phyloP scores from a whole-genome alignment of 2,113 vertebrate genomes.

The Miniopterus natalensis region DNA sequence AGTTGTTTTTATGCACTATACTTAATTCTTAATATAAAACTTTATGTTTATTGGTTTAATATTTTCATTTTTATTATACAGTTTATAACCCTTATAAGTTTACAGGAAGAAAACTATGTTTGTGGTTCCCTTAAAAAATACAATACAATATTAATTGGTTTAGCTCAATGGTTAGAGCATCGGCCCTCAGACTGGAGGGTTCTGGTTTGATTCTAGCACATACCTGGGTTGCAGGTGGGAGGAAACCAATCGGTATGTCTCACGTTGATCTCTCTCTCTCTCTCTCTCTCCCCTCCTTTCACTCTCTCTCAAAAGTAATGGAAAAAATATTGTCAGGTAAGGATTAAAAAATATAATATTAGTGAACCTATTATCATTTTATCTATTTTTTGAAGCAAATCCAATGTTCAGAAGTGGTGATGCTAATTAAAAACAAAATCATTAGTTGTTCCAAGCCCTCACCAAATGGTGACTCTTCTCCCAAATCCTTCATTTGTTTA shows the following conservation, averaged over 20 bases:
- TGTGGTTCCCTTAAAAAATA: background rate
- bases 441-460: background rate
- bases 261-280: too few species aligned
- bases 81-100: background rate
- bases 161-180: too few species aligned
- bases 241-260: too few species aligned
- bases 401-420: background rate
- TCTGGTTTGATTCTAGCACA: too few species aligned
- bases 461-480: too few species aligned
- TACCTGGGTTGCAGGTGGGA: too few species aligned
- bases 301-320: too few species aligned
- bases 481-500: background rate
- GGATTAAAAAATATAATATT: background rate
- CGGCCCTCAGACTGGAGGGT: too few species aligned
- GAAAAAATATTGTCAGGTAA: too few species aligned
- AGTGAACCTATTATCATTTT: background rate
- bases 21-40: background rate
- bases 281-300: too few species aligned
- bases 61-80: background rate
- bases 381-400: background rate
- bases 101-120: background rate
- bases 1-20: background rate
- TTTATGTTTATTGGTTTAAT: background rate
- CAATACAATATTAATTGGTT: too few species aligned
- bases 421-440: background rate